Conservation (phyloP, 2,888 invertebrate genomes). For the Gonocerus acuteangulatus region DNA sequence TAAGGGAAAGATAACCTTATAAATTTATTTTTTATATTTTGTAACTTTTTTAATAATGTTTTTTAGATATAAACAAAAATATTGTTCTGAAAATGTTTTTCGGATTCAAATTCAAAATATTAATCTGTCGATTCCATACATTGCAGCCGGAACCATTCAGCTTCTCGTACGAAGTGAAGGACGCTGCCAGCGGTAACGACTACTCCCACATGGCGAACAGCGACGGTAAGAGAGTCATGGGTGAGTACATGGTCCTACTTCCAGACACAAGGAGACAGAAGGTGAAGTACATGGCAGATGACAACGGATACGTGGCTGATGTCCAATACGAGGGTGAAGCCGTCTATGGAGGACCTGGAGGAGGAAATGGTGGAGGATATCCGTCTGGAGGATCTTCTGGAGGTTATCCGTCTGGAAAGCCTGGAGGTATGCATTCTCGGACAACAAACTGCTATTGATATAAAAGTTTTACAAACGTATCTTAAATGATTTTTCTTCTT, state of each 20-base stretch:
- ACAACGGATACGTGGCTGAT: constrained; percentile 82
- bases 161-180: constrained; percentile 41
- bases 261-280: constrained; percentile 80
- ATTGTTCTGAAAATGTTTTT: constrained; percentile 26
- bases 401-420: not conserved
- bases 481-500: too few relatives aligned
- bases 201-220: constrained; percentile 40
- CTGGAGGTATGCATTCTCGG: too few relatives aligned
- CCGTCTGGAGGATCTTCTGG: constrained; percentile 27
- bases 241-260: constrained; percentile 74
- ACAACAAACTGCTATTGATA: constrained; percentile 3
- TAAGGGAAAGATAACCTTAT: too few relatives aligned
- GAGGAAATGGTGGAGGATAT: constrained; percentile 33
- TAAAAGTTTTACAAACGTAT: too few relatives aligned
- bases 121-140: not conserved
- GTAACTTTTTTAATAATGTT: not conserved
- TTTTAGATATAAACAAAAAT: not conserved
- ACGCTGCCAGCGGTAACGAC: constrained; percentile 40
- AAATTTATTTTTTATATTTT: too few relatives aligned
- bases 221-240: constrained; percentile 46
- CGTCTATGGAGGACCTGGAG: constrained; percentile 39
- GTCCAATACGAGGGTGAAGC: constrained; percentile 68
- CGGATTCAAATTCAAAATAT: not conserved
- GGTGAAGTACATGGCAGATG: constrained; percentile 77
- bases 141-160: constrained; percentile 41